These are phyloP conservation scores for Sciaenops ocellatus DNA, from an alignment of 2,797 vertebrate species.

Conservation along the genomic window DNA sequence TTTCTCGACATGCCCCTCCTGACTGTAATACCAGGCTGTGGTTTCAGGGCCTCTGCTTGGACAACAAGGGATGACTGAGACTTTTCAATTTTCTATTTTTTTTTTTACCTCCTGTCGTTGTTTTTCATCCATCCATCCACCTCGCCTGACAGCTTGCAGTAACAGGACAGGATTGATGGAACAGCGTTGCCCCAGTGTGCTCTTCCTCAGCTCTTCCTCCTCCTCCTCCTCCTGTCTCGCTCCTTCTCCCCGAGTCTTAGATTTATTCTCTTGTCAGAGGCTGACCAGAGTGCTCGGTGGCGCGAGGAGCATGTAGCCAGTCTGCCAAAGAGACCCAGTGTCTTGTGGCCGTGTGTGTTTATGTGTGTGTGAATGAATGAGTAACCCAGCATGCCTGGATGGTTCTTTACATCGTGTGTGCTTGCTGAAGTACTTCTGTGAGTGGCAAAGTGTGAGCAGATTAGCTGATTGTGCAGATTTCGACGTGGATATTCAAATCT, in stretches of 20 bases:
- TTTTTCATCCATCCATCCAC: conserved; percentile 49
- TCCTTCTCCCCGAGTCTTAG: conserved; percentile 43
- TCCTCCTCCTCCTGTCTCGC: conserved; percentile 6
- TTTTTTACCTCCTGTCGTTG: conserved; percentile 25
- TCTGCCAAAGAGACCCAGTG: conserved; percentile 60
- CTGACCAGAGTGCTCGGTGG: conserved; percentile 71
- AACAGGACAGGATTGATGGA: conserved; percentile 74
- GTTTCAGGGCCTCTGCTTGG: conserved; percentile 34
- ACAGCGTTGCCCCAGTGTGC: conserved; percentile 50
- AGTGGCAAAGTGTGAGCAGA: conserved; percentile 14
- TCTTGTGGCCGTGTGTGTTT: conserved; percentile 52
- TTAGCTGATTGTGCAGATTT: conserved; percentile 16
- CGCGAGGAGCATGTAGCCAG: conserved; percentile 66
- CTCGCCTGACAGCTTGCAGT: conserved; percentile 65
- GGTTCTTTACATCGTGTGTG: conserved; percentile 17
- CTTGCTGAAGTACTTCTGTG: background rate
- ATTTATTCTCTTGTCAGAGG: conserved; percentile 82
- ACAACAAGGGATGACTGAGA: conserved; percentile 54
- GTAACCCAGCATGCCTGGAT: conserved; percentile 9
- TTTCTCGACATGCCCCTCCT: conserved; percentile 66
- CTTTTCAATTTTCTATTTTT: conserved; percentile 69
- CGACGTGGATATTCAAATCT: conserved; percentile 18
- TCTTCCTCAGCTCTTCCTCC: conserved; percentile 61
- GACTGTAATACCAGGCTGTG: conserved; percentile 50
- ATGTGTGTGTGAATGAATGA: conserved; percentile 38